phyloP scores from a whole-genome alignment of 2,888 invertebrate genomes.

The Lithophane ornitopus region DNA sequence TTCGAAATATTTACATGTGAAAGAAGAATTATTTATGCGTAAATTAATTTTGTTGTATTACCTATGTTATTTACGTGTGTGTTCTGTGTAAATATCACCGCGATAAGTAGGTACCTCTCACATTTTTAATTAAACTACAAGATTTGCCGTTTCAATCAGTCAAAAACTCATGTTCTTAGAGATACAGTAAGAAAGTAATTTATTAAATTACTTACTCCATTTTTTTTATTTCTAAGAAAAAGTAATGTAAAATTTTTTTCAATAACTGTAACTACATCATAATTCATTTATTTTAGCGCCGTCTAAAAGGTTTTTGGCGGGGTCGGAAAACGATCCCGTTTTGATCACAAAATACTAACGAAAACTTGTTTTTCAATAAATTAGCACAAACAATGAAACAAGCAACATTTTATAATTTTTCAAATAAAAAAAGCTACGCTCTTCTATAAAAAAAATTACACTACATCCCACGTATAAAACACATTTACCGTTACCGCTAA shows the following conservation, averaged over 20 bases:
- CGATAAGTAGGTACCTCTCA: neutral
- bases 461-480: neutral
- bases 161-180: neutral
- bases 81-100: neutral
- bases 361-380: conserved; percentile 6
- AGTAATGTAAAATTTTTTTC: neutral
- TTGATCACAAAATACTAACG: conserved; percentile 4
- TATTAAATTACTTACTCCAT: neutral
- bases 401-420: neutral
- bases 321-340: neutral
- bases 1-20: neutral
- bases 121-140: conserved; percentile 4
- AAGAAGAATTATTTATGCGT: neutral
- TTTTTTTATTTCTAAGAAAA: neutral
- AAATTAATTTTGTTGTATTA: neutral
- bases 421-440: neutral
- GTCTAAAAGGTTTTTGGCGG: neutral
- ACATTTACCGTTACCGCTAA: neutral
- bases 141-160: neutral
- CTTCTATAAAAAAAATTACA: neutral
- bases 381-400: neutral
- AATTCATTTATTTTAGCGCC: conserved; percentile 4
- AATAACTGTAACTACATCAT: neutral
- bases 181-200: neutral
- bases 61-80: neutral